Evolutionary conservation across 2,888 invertebrate genomes (phyloP).

Genomic region (Tachina grossa): DNA sequence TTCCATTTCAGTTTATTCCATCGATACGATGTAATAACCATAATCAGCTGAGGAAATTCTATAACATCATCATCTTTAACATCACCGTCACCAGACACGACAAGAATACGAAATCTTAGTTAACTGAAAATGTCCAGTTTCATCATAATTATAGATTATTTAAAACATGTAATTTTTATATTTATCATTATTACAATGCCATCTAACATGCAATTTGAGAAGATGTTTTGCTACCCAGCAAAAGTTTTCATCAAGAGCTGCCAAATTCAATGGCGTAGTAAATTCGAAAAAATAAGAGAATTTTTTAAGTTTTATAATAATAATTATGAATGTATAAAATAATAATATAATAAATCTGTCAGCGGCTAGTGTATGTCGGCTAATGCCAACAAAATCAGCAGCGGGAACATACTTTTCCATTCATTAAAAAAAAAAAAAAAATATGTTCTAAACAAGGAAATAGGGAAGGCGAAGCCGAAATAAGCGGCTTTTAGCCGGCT

Average conservation of each 20-base stretch:
- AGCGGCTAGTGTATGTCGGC: too few species aligned
- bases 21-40: slow-evolving; percentile 50
- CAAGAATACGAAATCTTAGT: slow-evolving; percentile 9
- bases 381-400: too few species aligned
- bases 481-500: too few species aligned
- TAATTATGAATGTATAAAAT: too few species aligned
- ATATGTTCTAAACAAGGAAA: too few species aligned
- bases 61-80: slow-evolving; percentile 28
- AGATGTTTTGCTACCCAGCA: slow-evolving; percentile 13
- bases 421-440: too few species aligned
- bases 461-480: too few species aligned
- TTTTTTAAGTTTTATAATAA: too few species aligned
- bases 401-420: too few species aligned
- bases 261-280: too few species aligned
- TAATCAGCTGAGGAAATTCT: slow-evolving; percentile 54
- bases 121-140: slow-evolving; percentile 20
- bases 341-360: too few species aligned
- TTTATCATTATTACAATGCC: slow-evolving; percentile 42
- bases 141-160: slow-evolving; percentile 48
- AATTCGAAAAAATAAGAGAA: too few species aligned
- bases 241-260: background rate
- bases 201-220: slow-evolving; percentile 42
- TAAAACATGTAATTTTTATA: slow-evolving; percentile 61
- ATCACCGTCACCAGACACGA: background rate
- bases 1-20: slow-evolving; percentile 28